These are phyloP conservation scores for Epinephelus coioides DNA, from an alignment of 2,797 vertebrate genomes.

Conservation along the genomic window DNA sequence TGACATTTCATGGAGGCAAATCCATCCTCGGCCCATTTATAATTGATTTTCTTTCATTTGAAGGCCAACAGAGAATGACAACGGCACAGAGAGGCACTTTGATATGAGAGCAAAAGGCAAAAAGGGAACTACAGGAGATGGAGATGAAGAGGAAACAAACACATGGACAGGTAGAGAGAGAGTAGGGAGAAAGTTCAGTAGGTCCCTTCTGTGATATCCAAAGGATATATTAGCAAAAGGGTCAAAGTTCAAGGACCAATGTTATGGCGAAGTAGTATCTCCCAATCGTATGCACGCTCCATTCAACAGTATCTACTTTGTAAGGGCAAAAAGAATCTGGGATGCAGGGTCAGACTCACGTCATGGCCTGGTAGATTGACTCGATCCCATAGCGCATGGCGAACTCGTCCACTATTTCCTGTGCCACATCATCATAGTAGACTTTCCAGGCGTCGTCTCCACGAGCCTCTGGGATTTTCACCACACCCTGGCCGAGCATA, in stretches of 20 bases:
- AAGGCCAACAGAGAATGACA: constrained; percentile 38
- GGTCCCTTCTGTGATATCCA: neutral
- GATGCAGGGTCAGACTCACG: constrained; percentile 85
- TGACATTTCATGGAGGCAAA: constrained; percentile 51
- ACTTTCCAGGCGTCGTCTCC: constrained; percentile 98
- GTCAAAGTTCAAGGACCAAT: too few relatives aligned
- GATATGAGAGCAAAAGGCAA: constrained; percentile 20
- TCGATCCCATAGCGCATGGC: constrained; percentile 99
- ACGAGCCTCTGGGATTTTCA: constrained; percentile 94
- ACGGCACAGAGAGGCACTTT: constrained; percentile 30
- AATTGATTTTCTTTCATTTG: constrained; percentile 56
- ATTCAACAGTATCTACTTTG: too few relatives aligned
- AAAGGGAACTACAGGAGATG: neutral
- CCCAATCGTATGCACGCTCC: too few relatives aligned
- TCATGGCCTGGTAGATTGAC: constrained; percentile 99
- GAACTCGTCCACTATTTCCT: constrained; percentile 98
- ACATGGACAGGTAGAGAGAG: constrained; percentile 2
- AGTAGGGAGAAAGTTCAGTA: neutral
- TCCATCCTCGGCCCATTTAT: constrained; percentile 44
- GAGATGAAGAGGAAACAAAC: constrained; percentile 18
- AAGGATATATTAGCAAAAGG: too few relatives aligned
- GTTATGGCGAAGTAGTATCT: too few relatives aligned
- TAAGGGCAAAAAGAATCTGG: too few relatives aligned
- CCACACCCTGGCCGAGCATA: constrained; percentile 91
- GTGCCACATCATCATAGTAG: constrained; percentile 96